Conservation (phyloP, 2,797 vertebrate genomes). For the Eospalax fontanierii region DNA sequence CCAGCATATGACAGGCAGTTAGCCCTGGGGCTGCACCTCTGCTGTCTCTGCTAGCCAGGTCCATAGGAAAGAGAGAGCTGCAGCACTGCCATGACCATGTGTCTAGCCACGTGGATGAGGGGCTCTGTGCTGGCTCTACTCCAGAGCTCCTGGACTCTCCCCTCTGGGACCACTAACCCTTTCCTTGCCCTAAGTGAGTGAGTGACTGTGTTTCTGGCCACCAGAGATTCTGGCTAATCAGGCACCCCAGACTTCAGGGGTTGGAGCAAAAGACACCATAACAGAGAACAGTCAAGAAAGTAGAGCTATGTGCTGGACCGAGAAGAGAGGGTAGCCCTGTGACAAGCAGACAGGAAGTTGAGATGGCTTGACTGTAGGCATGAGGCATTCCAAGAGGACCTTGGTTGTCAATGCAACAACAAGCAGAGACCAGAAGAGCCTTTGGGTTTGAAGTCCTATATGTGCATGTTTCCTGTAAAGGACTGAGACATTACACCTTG, state of each 20-base stretch:
- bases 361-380: background rate
- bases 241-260: background rate
- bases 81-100: rapidly evolving
- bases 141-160: background rate
- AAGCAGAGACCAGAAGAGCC: background rate
- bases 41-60: background rate
- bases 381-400: background rate
- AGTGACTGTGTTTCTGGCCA: background rate
- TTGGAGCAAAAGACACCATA: rapidly evolving
- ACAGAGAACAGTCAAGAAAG: background rate
- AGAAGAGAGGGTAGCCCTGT: background rate
- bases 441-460: background rate
- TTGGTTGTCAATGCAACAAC: background rate
- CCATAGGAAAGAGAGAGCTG: rapidly evolving
- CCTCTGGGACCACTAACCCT: background rate
- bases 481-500: no score
- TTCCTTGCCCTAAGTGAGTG: background rate
- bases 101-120: background rate
- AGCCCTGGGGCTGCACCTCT: background rate
- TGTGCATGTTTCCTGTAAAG: background rate
- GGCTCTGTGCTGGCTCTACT: background rate
- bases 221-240: background rate
- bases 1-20: no score
- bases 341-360: background rate
- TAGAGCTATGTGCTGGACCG: no score